Percentiles rank a stretch among this genome's conserved stretches.
phyloP scores from a whole-genome alignment of 2,888 invertebrate genomes.

The Chironomus riparius region DNA sequence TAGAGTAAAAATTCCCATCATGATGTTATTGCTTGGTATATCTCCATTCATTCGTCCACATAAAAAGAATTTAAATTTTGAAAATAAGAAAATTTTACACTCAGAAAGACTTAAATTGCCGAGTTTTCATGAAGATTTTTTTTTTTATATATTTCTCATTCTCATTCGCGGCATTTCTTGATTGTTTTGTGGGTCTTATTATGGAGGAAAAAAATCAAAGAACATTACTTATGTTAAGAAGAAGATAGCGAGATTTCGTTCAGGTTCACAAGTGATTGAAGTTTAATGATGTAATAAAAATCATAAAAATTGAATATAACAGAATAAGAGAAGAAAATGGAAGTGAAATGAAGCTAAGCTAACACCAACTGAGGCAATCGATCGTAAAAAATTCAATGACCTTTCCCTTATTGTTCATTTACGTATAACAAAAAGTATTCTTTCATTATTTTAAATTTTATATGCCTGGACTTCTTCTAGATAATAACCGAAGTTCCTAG shows the following conservation, averaged over 20 bases:
- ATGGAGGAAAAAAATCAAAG: too few relatives aligned
- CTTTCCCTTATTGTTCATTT: constrained; percentile 5
- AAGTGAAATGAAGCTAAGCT: not conserved
- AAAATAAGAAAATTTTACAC: too few relatives aligned
- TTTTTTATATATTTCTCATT: too few relatives aligned
- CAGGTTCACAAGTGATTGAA: not conserved
- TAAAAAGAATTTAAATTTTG: too few relatives aligned
- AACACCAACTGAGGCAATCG: constrained; percentile 2
- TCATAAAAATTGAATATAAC: constrained; percentile 7
- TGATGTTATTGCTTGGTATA: too few relatives aligned
- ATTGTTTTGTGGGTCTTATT: too few relatives aligned
- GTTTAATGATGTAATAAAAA: constrained; percentile 22
- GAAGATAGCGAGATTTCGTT: not conserved
- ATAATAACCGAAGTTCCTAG: not conserved
- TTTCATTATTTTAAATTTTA: not conserved
- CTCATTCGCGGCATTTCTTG: too few relatives aligned
- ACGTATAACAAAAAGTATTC: not conserved
- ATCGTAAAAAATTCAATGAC: constrained; percentile 19
- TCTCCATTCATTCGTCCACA: too few relatives aligned
- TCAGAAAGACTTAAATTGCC: too few relatives aligned
- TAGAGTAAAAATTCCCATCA: too few relatives aligned
- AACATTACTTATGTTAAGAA: not conserved
- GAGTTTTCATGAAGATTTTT: too few relatives aligned
- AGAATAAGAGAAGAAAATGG: too few relatives aligned
- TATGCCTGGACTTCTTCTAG: not conserved